Conservation (phyloP, 2,797 vertebrate species). For the Callimico goeldii region DNA sequence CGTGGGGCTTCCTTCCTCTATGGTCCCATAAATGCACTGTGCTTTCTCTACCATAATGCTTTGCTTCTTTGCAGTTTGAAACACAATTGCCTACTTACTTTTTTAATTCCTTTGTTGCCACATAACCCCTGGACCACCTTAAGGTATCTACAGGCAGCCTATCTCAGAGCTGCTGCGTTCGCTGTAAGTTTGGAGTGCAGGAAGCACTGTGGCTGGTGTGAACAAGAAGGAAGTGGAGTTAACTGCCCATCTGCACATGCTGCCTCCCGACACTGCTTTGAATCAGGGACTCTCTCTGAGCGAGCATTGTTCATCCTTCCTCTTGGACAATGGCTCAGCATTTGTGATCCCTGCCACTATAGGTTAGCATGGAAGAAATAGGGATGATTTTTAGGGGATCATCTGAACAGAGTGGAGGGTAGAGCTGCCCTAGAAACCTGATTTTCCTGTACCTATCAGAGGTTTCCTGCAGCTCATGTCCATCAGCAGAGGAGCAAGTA, state of each 20-base stretch:
- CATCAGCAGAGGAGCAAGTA: neutral
- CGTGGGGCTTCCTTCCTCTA: accelerated
- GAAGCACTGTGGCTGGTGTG: neutral
- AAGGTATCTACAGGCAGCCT: neutral
- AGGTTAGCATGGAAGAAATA: neutral
- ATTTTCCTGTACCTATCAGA: neutral
- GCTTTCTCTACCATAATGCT: neutral
- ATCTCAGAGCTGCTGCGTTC: neutral
- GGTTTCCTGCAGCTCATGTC: neutral
- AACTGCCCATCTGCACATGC: accelerated
- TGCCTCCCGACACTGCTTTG: neutral
- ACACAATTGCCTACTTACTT: neutral
- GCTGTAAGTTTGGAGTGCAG: neutral
- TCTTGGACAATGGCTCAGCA: neutral
- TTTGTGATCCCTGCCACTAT: neutral
- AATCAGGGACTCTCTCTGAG: neutral
- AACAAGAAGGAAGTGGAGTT: neutral
- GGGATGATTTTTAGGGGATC: too few relatives aligned
- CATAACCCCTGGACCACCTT: neutral
- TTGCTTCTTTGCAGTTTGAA: neutral
- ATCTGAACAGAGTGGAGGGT: neutral
- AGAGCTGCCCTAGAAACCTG: neutral
- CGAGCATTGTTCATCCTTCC: neutral
- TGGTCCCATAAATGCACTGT: accelerated
- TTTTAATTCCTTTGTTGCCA: neutral